phyloP scores from a whole-genome alignment of 2,888 invertebrate genomes.

The Drosophila borealis region DNA sequence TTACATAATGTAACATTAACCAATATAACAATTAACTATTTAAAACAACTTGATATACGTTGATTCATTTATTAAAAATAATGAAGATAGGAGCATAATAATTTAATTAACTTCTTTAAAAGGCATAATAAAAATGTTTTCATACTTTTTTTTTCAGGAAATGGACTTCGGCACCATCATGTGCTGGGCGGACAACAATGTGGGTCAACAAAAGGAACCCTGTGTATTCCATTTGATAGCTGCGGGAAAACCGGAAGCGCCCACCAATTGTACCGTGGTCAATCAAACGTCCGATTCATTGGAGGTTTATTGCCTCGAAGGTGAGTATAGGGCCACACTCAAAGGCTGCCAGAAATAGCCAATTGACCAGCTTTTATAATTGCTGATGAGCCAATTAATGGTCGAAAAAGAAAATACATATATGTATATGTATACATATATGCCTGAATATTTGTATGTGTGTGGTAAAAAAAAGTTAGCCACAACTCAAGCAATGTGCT shows the following conservation, averaged over 20 bases:
- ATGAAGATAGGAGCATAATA: slow-evolving; percentile 6
- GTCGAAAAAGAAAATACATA: slow-evolving; percentile 18
- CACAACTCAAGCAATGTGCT: slow-evolving; percentile 43
- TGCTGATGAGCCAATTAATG: slow-evolving; percentile 78
- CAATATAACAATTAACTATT: slow-evolving; percentile 5
- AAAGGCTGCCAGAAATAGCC: slow-evolving; percentile 36
- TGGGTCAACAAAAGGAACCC: slow-evolving; percentile 90
- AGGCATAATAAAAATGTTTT: background rate
- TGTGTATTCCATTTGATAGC: slow-evolving; percentile 92
- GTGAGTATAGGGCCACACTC: slow-evolving; percentile 69
- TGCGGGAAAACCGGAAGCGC: slow-evolving; percentile 92
- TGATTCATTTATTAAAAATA: slow-evolving; percentile 15
- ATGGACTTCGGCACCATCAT: slow-evolving; percentile 91
- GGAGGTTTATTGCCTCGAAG: slow-evolving; percentile 90
- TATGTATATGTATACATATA: background rate
- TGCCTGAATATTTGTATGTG: background rate
- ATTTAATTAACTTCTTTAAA: slow-evolving; percentile 9
- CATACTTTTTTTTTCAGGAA: slow-evolving; percentile 85
- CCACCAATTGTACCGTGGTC: slow-evolving; percentile 90
- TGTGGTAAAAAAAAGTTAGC: slow-evolving; percentile 24
- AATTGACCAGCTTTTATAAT: slow-evolving; percentile 69
- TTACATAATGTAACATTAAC: slow-evolving; percentile 22
- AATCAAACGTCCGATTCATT: slow-evolving; percentile 92
- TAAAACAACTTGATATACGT: slow-evolving; percentile 10
- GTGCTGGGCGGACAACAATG: slow-evolving; percentile 91